phyloP scores from a whole-genome alignment of 2,888 invertebrate species.

The Syrphus vitripennis region DNA sequence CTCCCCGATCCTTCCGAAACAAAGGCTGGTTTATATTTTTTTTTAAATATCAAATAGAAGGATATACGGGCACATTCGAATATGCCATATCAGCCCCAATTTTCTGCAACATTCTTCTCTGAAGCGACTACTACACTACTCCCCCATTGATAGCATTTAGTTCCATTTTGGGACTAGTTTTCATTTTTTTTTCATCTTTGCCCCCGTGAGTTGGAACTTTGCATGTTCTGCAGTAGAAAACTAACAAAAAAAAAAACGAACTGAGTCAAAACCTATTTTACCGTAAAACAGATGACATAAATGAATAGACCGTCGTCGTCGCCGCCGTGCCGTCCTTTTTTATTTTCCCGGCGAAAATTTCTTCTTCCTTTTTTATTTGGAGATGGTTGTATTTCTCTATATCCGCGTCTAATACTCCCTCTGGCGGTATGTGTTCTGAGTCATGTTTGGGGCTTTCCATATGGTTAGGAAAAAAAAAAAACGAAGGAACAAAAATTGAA shows the following conservation, averaged over 20 bases:
- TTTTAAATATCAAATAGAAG: neutral
- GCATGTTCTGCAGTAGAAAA: too few species aligned
- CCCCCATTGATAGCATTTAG: conserved; percentile 42
- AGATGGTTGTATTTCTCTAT: conserved; percentile 20
- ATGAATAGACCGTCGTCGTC: conserved; percentile 27
- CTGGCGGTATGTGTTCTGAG: conserved; percentile 48
- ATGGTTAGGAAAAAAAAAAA: neutral
- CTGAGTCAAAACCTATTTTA: conserved; percentile 40
- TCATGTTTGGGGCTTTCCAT: conserved; percentile 47
- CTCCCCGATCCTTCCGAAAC: conserved; percentile 6
- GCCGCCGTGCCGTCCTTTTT: neutral
- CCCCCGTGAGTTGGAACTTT: conserved; percentile 10
- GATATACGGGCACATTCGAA: conserved; percentile 45
- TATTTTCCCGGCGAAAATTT: neutral
- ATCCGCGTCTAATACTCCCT: conserved; percentile 35
- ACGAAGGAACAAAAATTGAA: neutral
- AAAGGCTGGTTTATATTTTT: conserved; percentile 16
- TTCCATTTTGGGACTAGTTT: conserved; percentile 13
- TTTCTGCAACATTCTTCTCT: conserved; percentile 32
- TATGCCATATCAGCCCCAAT: conserved; percentile 51
- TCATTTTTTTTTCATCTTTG: neutral
- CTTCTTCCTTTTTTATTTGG: too few species aligned
- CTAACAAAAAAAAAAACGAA: conserved; percentile 7
- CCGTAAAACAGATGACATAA: conserved; percentile 50
- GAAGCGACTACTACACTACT: too few species aligned